Conservation (phyloP, 2,797 vertebrate species). For the Eulemur mongoz region DNA sequence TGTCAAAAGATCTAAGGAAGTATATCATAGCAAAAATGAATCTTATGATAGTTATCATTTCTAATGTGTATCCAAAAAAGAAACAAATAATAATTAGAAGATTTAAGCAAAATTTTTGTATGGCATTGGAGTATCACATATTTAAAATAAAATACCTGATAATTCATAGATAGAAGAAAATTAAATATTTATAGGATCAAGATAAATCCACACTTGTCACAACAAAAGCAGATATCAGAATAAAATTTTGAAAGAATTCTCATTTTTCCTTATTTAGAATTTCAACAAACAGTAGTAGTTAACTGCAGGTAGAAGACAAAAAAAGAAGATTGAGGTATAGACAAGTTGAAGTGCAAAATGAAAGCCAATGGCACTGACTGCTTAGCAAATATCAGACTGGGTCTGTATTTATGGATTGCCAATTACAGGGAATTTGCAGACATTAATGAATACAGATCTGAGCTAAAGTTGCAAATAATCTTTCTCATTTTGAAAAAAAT, state of each 20-base stretch:
- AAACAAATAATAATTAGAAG: slow-evolving; percentile 8
- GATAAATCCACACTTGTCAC: slow-evolving; percentile 27
- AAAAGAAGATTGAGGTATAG: not conserved
- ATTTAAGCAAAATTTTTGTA: not conserved
- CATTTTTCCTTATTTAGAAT: not conserved
- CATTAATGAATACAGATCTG: not conserved
- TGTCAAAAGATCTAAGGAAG: not conserved
- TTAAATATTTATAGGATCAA: not conserved
- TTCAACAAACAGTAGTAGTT: not conserved
- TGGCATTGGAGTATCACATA: not conserved
- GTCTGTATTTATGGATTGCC: not conserved
- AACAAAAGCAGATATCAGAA: slow-evolving; percentile 21
- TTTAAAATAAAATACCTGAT: slow-evolving; percentile 6
- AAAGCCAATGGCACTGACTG: not conserved
- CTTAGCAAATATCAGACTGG: not conserved
- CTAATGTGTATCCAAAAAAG: not conserved
- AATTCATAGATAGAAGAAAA: slow-evolving; percentile 1
- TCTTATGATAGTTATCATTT: not conserved
- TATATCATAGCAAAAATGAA: not conserved
- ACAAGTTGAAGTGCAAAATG: not conserved
- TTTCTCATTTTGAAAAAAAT: not conserved
- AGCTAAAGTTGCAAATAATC: not conserved
- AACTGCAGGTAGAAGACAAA: not conserved
- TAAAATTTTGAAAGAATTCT: not conserved
- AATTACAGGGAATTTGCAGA: not conserved